Evolutionary conservation across 2,797 vertebrate species (phyloP).

Genomic region (Sebastes cheni): DNA sequence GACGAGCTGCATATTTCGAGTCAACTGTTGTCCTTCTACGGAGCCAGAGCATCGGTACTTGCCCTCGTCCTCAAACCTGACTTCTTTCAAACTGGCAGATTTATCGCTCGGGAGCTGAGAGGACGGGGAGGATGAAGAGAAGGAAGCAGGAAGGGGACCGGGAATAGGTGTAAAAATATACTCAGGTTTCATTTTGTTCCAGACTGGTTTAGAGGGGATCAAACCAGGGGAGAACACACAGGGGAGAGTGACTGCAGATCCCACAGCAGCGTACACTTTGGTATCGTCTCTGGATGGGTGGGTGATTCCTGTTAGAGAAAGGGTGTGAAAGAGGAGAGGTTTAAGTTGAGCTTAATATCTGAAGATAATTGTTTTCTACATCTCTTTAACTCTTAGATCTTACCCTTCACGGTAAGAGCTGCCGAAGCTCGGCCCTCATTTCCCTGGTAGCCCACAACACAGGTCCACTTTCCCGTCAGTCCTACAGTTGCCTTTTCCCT

Average conservation of each 20-base stretch:
- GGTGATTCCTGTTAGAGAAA: slow-evolving; percentile 71
- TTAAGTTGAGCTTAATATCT: not conserved
- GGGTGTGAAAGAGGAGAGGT: not conserved
- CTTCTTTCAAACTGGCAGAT: slow-evolving; percentile 60
- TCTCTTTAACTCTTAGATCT: not conserved
- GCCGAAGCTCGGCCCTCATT: slow-evolving; percentile 32
- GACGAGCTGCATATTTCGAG: slow-evolving; percentile 72
- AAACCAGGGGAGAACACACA: slow-evolving; percentile 73
- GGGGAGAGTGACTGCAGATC: slow-evolving; percentile 71
- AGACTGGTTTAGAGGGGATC: slow-evolving; percentile 13
- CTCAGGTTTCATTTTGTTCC: slow-evolving; percentile 58
- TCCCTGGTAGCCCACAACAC: slow-evolving; percentile 29
- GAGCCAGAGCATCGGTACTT: slow-evolving; percentile 74
- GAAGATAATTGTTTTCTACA: not conserved
- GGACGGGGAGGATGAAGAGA: not conserved
- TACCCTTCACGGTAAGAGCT: slow-evolving; percentile 75
- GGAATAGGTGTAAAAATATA: not conserved
- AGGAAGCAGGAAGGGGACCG: slow-evolving; percentile 2
- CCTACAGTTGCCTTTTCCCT: slow-evolving; percentile 7
- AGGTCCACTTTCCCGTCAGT: slow-evolving; percentile 76
- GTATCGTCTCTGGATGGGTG: slow-evolving; percentile 54
- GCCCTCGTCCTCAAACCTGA: slow-evolving; percentile 65
- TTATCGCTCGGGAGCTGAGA: slow-evolving; percentile 32
- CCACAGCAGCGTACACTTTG: slow-evolving; percentile 71
- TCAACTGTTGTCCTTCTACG: slow-evolving; percentile 11